These are phyloP conservation scores for Drosophila prosaltans DNA, from an alignment of 1,140 invertebrate genomes.

Conservation along the genomic window DNA sequence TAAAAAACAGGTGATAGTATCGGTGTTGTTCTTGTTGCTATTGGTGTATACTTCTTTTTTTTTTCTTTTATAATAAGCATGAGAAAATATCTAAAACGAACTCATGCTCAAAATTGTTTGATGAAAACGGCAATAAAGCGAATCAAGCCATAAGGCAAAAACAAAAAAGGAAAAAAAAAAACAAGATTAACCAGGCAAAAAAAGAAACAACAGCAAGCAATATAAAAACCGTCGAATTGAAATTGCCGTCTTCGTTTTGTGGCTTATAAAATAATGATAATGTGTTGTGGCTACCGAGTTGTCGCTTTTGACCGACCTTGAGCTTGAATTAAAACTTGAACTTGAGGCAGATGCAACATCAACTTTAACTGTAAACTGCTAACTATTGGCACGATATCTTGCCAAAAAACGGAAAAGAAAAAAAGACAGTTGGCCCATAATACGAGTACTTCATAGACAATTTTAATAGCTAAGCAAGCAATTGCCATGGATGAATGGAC, in stretches of 20 bases:
- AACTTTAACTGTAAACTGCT: constrained; percentile 35
- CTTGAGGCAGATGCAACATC: constrained; percentile 30
- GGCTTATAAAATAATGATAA: constrained; percentile 73
- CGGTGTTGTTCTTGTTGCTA: background rate
- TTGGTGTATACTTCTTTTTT: background rate
- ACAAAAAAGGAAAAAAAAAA: constrained; percentile 12
- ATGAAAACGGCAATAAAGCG: constrained; percentile 64
- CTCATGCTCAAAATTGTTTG: constrained; percentile 66
- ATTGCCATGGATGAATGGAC: constrained; percentile 42
- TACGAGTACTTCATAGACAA: constrained; percentile 6
- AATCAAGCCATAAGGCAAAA: constrained; percentile 19
- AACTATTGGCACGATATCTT: constrained; percentile 35
- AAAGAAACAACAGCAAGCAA: background rate
- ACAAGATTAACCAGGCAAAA: constrained; percentile 12
- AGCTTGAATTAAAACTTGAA: constrained; percentile 73
- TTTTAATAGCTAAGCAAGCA: constrained; percentile 45
- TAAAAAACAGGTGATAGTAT: constrained; percentile 17
- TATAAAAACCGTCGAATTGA: constrained; percentile 21
- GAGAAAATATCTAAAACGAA: constrained; percentile 46
- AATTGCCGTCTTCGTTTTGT: constrained; percentile 53
- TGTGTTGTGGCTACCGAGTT: constrained; percentile 65
- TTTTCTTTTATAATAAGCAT: constrained; percentile 38
- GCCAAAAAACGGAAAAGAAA: no score
- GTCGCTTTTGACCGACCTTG: constrained; percentile 54
- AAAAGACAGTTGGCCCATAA: constrained; percentile 21